Evolutionary conservation across 1,140 invertebrate genomes (phyloP).

Genomic region (Cotesia typhae): DNA sequence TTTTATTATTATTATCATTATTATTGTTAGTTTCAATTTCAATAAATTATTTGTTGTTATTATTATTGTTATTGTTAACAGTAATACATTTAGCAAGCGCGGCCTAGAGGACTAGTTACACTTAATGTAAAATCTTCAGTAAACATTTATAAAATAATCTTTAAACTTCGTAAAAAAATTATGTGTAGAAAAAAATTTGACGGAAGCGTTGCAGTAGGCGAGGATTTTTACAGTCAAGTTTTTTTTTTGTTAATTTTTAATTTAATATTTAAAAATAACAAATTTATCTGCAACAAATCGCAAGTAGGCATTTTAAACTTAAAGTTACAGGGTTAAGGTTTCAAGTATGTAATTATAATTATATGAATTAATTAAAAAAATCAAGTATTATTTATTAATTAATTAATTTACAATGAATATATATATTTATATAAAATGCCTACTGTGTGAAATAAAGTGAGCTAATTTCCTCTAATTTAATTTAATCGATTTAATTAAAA

Average conservation of each 20-base stretch:
- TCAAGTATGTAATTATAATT: conserved; percentile 1
- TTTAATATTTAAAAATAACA: neutral
- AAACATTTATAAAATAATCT: neutral
- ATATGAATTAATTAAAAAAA: neutral
- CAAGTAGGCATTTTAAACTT: conserved; percentile 11
- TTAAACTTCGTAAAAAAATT: neutral
- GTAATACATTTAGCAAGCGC: conserved; percentile 38
- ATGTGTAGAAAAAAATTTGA: neutral
- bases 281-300: too few relatives aligned
- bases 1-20: too few relatives aligned
- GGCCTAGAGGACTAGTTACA: conserved; percentile 27
- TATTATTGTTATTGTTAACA: neutral
- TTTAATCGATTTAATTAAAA: too few relatives aligned
- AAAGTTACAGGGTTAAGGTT: neutral
- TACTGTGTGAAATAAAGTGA: conserved; percentile 19
- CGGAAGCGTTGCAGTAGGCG: conserved; percentile 28
- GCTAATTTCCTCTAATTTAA: conserved; percentile 7
- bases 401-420: too few relatives aligned
- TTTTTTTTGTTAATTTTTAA: neutral
- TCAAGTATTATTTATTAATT: too few relatives aligned
- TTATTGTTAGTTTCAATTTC: too few relatives aligned
- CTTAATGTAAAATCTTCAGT: neutral
- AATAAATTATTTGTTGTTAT: too few relatives aligned
- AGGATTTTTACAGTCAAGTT: conserved; percentile 18
- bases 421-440: too few relatives aligned